Base-by-base conservation (phyloP, 2,797 vertebrate genomes). In the Arnoldichthys spilopterus region DNA sequence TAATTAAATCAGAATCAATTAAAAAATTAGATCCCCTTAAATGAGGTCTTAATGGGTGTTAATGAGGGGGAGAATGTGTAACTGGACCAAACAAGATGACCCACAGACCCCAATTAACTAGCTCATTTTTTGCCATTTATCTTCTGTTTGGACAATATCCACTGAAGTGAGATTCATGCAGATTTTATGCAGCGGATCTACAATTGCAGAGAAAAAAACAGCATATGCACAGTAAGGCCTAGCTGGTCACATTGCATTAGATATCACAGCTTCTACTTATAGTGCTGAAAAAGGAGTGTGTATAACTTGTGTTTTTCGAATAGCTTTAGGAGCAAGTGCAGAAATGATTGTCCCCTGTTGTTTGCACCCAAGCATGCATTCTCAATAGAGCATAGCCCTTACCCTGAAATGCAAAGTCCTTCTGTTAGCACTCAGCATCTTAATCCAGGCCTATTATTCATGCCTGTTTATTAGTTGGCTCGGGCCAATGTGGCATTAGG, bases 41-140 rank as follows among this genome's bases (percentile, higher is more conserved):
- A 93, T 92, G 82, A 92, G 91, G 84, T 90, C 87, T 91, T 91
- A 87, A 92, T 92, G 91, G 87, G 84, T 85, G 89, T 92, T 94
- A 95, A 95, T 94, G 93, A 94, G 91, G 86, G 91, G 87, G 83
- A 85, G 88, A 82, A 90, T 88, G 87, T 88, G 91, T 92, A 90
- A 90, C 90, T 89, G 85, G 91, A 85, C 85, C 88, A 90, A 91
- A 91, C 88, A 83, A 75, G 74, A 66, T 91, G 93, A 94, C 94
- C 93, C 37, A 69, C 78, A 89, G 92, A 93, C 93, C 94, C 89
- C 92, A 94, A 94, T 94, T 94, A 94, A 90, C 92, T 28, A 92
- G 92, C 91, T 89, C 87, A 91, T 94, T 92, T 93, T 91, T 91
- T 91, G 84, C 73, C 79, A 76, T 86, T 85, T 87, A 74, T 75